A percentile compares a stretch with the other conserved stretches of the same genome.
Conservation (phyloP, 2,797 vertebrate genomes). For the Poeciliopsis turneri region DNA sequence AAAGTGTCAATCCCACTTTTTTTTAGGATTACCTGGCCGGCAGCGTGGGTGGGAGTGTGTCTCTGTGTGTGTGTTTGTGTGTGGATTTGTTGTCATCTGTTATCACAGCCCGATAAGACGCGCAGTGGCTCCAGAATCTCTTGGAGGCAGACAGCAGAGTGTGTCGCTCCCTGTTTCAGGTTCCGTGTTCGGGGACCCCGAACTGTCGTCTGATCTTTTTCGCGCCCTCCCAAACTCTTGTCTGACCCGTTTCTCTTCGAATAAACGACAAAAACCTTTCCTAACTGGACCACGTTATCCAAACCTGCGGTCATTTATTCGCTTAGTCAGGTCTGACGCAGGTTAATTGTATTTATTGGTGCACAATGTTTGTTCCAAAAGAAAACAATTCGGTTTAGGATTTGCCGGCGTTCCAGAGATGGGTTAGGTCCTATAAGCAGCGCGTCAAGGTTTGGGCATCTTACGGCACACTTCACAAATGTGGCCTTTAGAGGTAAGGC, state of each 20-base stretch:
- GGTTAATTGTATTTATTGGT: neutral
- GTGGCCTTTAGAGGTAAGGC: neutral
- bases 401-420: neutral
- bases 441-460: neutral
- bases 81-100: slow-evolving; percentile 83
- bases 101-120: slow-evolving; percentile 82
- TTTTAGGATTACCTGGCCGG: slow-evolving; percentile 51
- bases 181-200: slow-evolving; percentile 68
- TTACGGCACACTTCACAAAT: neutral
- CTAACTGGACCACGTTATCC: slow-evolving; percentile 4
- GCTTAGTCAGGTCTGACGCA: neutral
- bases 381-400: neutral
- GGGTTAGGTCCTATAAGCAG: too few species aligned
- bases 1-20: slow-evolving; percentile 58
- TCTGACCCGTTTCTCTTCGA: slow-evolving; percentile 60
- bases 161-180: slow-evolving; percentile 79
- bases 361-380: neutral
- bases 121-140: slow-evolving; percentile 81
- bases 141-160: slow-evolving; percentile 76
- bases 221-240: slow-evolving; percentile 17
- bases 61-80: slow-evolving; percentile 2
- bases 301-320: neutral
- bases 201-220: slow-evolving; percentile 57
- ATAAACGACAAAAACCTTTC: slow-evolving; percentile 25
- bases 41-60: slow-evolving; percentile 71